These are phyloP conservation scores for Ellobius talpinus DNA, from an alignment of 2,113 vertebrate genomes.

Conservation along the genomic window DNA sequence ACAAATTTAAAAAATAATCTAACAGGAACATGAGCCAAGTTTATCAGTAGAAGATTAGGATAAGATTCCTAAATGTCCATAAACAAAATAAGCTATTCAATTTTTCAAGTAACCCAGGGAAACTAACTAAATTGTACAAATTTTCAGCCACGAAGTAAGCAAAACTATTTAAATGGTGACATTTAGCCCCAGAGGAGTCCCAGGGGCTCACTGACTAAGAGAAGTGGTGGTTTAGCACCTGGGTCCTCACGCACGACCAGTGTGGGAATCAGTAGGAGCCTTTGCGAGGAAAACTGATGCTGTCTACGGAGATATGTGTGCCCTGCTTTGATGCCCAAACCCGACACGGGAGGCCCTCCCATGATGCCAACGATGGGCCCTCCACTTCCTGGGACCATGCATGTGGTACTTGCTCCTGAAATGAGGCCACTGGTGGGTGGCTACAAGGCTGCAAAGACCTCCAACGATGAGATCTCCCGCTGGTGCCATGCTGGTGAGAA, in stretches of 20 bases:
- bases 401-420: background rate
- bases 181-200: background rate
- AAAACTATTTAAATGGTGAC: constrained; percentile 28
- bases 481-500: background rate
- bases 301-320: background rate
- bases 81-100: background rate
- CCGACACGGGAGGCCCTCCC: background rate
- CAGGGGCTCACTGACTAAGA: background rate
- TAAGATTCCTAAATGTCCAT: background rate
- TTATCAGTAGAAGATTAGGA: background rate
- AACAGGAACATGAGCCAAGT: background rate
- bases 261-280: background rate
- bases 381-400: background rate
- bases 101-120: background rate
- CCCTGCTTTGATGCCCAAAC: background rate
- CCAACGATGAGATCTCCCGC: background rate
- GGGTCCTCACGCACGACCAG: background rate
- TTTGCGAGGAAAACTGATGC: background rate
- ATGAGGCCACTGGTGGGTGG: background rate
- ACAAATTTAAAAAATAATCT: background rate
- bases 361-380: background rate
- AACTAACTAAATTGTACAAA: background rate
- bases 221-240: background rate
- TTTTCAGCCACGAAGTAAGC: background rate
- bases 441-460: background rate